Evolutionary conservation across 2,797 vertebrate species (phyloP).

Genomic region (Poeciliopsis gracilis): DNA sequence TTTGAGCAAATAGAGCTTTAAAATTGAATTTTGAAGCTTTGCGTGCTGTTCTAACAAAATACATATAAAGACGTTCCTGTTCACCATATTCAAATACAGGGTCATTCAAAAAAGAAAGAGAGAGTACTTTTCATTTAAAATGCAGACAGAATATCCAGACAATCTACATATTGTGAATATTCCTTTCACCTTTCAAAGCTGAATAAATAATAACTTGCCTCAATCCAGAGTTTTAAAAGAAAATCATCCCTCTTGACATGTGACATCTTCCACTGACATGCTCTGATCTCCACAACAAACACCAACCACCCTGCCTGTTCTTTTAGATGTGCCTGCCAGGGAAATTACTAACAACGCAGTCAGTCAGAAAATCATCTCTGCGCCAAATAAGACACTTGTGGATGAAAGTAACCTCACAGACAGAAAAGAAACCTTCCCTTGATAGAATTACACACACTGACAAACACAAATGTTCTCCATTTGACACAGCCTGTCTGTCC

Average conservation of each 20-base stretch:
- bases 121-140: conserved; percentile 4
- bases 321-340: conserved; percentile 53
- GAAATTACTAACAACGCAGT: conserved; percentile 44
- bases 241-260: conserved; percentile 22
- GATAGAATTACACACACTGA: conserved; percentile 46
- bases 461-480: conserved; percentile 51
- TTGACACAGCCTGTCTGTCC: conserved; percentile 33
- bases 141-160: background rate
- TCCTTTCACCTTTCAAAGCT: conserved; percentile 1
- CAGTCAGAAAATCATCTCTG: conserved; percentile 34
- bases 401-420: conserved; percentile 56
- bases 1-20: background rate
- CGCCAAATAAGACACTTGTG: conserved; percentile 47
- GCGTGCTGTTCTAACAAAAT: background rate
- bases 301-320: conserved; percentile 8
- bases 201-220: conserved; percentile 16
- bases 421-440: conserved; percentile 47
- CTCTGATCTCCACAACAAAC: conserved; percentile 44
- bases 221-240: conserved; percentile 20
- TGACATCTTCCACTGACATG: conserved; percentile 24
- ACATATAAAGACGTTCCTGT: background rate
- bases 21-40: background rate
- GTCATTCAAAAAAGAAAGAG: background rate
- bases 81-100: conserved; percentile 11
- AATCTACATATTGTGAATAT: conserved; percentile 24